Evolutionary conservation across 2,113 vertebrate species (phyloP), one percentile per base, ranked within the genome.

Genomic region (Corvus cornix): DNA sequence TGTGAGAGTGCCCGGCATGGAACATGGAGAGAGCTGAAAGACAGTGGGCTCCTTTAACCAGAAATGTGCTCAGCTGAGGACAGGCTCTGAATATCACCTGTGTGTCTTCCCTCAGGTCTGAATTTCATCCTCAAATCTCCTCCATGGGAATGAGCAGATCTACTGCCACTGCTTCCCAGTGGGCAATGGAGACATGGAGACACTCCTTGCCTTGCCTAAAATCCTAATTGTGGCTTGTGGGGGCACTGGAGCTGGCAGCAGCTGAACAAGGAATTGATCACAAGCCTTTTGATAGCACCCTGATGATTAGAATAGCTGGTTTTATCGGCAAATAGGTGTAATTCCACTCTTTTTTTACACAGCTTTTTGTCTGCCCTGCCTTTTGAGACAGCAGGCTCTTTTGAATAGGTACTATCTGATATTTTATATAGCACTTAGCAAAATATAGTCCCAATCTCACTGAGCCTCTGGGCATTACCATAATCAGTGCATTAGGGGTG

Each of bases 401-500:
- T 92, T 78, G 79, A 93, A 86, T 52, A 82, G 85, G 44, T 7
- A 46, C 64, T 76, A 94, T 92, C 85, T 95, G 92, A 88, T 96
- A 96, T 88, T 93, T 92, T 72, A 63, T 75, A 46, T n/a, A 93
- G 93, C 86, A 96, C 90, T 95, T 96, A 92, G 93, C 73, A 92
- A 96, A 96, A 89, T 84, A 72, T 21, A 93, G 83, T 58, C 85
- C 83, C 60, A 49, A 11, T 90, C 79, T 91, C 19, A 26, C 53
- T 49, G 68, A 88, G 73, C 83, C 85, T 92, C 90, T 56, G 84
- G 79, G 76, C 88, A 92, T 96, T 96, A 94, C 90, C 90, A 94
- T 96, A 96, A 96, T 94, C 85, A 96, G 85, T 78, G 66, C 93
- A 95, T 95, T 94, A 96, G 86, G 85, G 93, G 90, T 94, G 88